A percentile compares a stretch with the other conserved stretches of the same genome.
Conservation (phyloP, 1,140 invertebrate species). For the Bombus cullumanus region DNA sequence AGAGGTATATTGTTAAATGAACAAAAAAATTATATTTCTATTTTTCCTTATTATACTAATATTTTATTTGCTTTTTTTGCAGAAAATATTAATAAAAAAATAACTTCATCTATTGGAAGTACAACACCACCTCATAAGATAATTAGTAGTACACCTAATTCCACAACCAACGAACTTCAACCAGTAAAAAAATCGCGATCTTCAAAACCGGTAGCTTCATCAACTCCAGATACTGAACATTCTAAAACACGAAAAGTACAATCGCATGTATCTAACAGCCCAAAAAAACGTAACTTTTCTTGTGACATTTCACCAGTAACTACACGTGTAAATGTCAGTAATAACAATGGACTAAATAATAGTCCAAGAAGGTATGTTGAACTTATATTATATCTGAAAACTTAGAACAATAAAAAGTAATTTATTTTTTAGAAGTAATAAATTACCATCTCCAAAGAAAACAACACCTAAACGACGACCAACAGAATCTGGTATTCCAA, state of each 20-base stretch:
- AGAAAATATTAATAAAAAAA: slow-evolving; percentile 55
- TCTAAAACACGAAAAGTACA: not conserved
- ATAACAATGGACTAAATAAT: slow-evolving; percentile 66
- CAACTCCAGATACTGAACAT: slow-evolving; percentile 71
- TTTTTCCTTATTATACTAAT: not conserved
- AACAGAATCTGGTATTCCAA: slow-evolving; percentile 54
- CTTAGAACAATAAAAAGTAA: not conserved
- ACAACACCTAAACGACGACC: slow-evolving; percentile 48
- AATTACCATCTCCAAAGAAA: slow-evolving; percentile 53
- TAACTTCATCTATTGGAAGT: not conserved
- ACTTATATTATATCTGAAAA: not conserved
- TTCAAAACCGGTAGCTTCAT: slow-evolving; percentile 73
- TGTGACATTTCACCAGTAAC: slow-evolving; percentile 76
- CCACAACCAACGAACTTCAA: slow-evolving; percentile 3
- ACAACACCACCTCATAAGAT: slow-evolving; percentile 64
- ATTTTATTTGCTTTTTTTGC: slow-evolving; percentile 15
- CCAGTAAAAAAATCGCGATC: slow-evolving; percentile 56
- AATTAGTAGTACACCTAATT: slow-evolving; percentile 74
- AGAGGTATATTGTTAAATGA: slow-evolving; percentile 62
- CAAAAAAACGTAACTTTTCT: slow-evolving; percentile 61
- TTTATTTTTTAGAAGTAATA: slow-evolving; percentile 38
- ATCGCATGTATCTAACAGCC: slow-evolving; percentile 11
- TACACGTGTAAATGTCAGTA: slow-evolving; percentile 69
- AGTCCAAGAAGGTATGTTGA: slow-evolving; percentile 63
- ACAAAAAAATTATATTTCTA: slow-evolving; percentile 11